Conservation (phyloP, 2,797 vertebrate genomes). For the Pseudopleuronectes americanus region DNA sequence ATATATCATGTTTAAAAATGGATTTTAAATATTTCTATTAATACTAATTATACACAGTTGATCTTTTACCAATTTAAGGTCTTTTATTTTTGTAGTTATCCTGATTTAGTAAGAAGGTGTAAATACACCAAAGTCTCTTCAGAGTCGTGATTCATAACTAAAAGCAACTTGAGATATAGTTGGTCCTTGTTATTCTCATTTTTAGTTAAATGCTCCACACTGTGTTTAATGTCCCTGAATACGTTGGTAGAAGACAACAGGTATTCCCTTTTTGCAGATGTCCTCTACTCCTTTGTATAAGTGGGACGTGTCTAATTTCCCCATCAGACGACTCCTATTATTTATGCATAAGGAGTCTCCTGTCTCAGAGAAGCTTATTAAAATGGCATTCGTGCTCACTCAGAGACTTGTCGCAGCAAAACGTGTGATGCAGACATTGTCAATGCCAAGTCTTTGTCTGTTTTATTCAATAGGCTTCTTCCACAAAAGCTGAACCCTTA, state of each 20-base stretch:
- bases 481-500: no score
- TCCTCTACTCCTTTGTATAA: background rate
- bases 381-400: background rate
- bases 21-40: background rate
- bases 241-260: background rate
- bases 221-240: background rate
- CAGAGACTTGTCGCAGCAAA: no score
- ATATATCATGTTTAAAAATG: no score
- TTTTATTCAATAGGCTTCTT: background rate
- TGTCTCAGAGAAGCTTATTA: constrained; percentile 1
- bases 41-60: background rate
- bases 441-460: background rate
- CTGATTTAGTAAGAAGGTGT: background rate
- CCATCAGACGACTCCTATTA: background rate
- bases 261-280: background rate
- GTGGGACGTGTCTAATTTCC: background rate
- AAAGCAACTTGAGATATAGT: no score
- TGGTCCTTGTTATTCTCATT: background rate
- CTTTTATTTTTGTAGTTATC: background rate
- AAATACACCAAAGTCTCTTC: background rate
- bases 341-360: background rate
- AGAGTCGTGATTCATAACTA: no score
- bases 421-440: background rate
- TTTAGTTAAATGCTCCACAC: background rate
- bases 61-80: background rate